phyloP scores from a whole-genome alignment of 2,888 invertebrate species.

The Nomada fabriciana region DNA sequence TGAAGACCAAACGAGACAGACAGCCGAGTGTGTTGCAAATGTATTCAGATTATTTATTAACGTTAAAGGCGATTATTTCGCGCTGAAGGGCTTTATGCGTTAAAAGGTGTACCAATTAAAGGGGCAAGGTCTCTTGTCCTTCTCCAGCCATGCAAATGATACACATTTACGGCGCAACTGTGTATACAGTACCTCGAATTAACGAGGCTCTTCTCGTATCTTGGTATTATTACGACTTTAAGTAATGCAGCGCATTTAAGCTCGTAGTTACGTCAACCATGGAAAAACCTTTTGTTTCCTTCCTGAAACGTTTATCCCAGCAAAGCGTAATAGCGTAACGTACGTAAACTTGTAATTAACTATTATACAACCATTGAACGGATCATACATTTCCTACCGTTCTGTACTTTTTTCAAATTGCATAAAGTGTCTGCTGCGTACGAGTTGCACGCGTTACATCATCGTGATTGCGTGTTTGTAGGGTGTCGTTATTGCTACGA shows the following conservation, averaged over 20 bases:
- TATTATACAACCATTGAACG: slow-evolving; percentile 4
- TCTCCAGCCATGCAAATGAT: slow-evolving; percentile 44
- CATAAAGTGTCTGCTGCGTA: background rate
- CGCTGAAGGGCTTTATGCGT: background rate
- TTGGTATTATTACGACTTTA: slow-evolving; percentile 58
- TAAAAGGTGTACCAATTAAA: slow-evolving; percentile 25
- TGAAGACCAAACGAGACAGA: background rate
- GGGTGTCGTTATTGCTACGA: background rate
- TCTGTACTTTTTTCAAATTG: background rate
- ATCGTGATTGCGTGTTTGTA: background rate
- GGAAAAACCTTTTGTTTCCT: slow-evolving; percentile 61
- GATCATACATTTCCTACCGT: background rate
- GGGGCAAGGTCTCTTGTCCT: slow-evolving; percentile 40
- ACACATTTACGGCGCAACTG: slow-evolving; percentile 34
- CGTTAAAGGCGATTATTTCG: slow-evolving; percentile 3
- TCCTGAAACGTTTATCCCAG: slow-evolving; percentile 37
- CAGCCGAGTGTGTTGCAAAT: background rate
- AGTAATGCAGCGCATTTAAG: slow-evolving; percentile 65
- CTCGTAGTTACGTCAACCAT: slow-evolving; percentile 43
- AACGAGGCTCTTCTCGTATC: slow-evolving; percentile 66
- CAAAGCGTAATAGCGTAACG: slow-evolving; percentile 12
- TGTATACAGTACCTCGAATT: slow-evolving; percentile 57
- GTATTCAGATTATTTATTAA: slow-evolving; percentile 2
- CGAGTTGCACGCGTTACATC: background rate
- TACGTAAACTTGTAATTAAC: slow-evolving; percentile 46